A percentile compares a stretch with the other conserved stretches of the same genome.
Evolutionary conservation across 2,113 vertebrate genomes (phyloP).

Genomic region (Pseudorectes ferrugineus): DNA sequence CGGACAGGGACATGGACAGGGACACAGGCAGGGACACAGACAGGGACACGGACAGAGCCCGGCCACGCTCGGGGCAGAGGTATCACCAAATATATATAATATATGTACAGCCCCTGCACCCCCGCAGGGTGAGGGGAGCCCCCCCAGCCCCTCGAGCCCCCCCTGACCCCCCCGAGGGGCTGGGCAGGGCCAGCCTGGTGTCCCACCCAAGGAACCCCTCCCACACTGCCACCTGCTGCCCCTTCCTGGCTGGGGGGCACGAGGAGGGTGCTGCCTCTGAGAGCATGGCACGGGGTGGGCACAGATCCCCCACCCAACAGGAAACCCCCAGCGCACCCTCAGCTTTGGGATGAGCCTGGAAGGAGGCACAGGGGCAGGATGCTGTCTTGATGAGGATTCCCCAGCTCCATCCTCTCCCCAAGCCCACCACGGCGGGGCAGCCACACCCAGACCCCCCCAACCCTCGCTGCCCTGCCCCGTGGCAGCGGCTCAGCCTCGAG

Average conservation of each 20-base stretch:
- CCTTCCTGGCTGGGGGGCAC: not conserved
- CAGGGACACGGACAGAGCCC: not conserved
- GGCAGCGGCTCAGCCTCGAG: not conserved
- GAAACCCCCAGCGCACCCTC: not conserved
- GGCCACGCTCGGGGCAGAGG: accelerated
- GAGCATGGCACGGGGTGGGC: accelerated
- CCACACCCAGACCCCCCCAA: not conserved
- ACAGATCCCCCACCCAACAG: no score
- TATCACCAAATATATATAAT: not conserved
- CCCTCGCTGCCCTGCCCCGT: not conserved
- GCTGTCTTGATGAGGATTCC: accelerated
- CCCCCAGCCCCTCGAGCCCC: not conserved
- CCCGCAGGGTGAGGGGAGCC: not conserved
- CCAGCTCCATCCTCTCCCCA: not conserved
- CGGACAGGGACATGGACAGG: not conserved
- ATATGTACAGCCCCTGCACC: not conserved
- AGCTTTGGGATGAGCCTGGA: not conserved
- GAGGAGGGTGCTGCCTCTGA: not conserved
- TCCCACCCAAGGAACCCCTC: not conserved
- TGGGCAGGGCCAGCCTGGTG: not conserved
- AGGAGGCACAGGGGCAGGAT: not conserved
- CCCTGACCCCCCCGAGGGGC: not conserved
- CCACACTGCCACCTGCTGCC: not conserved
- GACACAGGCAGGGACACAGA: not conserved
- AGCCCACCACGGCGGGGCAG: not conserved